A percentile compares a stretch with the other conserved stretches of the same genome.
These are phyloP conservation scores for Tauraco hartlaubi DNA, from an alignment of 2,797 vertebrate genomes.

Conservation along the genomic window DNA sequence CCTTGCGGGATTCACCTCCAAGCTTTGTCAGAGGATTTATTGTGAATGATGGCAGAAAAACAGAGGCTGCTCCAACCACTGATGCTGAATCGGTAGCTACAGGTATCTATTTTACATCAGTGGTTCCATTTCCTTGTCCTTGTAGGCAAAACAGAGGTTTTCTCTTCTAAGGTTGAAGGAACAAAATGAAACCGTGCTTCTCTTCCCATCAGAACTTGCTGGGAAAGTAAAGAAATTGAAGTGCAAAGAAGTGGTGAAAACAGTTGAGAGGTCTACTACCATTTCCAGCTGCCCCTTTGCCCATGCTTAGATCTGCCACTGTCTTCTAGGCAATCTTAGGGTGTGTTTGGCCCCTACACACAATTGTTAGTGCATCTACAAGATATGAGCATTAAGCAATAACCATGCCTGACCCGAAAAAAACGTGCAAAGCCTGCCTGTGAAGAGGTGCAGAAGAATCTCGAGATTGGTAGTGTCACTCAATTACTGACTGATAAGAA, in stretches of 20 bases:
- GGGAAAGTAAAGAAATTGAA: neutral
- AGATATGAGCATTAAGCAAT: neutral
- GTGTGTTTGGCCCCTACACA: neutral
- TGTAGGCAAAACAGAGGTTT: neutral
- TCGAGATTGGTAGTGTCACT: neutral
- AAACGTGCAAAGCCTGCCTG: neutral
- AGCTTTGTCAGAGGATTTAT: neutral
- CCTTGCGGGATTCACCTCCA: neutral
- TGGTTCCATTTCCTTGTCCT: neutral
- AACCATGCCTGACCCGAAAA: neutral
- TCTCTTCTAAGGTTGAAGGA: neutral
- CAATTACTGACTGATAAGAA: neutral
- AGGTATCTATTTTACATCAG: neutral
- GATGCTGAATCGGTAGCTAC: neutral
- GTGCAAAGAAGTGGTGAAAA: neutral
- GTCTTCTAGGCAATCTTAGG: neutral
- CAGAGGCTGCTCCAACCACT: neutral
- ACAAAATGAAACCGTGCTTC: neutral
- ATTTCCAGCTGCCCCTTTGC: neutral
- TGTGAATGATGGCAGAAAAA: neutral
- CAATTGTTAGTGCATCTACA: neutral
- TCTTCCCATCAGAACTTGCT: neutral
- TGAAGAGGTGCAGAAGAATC: neutral
- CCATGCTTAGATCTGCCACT: neutral
- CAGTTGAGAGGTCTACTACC: neutral